Evolutionary conservation across 1,140 invertebrate species (phyloP), one percentile per base, ranked within the genome.

Genomic region (Carposina sasakii): DNA sequence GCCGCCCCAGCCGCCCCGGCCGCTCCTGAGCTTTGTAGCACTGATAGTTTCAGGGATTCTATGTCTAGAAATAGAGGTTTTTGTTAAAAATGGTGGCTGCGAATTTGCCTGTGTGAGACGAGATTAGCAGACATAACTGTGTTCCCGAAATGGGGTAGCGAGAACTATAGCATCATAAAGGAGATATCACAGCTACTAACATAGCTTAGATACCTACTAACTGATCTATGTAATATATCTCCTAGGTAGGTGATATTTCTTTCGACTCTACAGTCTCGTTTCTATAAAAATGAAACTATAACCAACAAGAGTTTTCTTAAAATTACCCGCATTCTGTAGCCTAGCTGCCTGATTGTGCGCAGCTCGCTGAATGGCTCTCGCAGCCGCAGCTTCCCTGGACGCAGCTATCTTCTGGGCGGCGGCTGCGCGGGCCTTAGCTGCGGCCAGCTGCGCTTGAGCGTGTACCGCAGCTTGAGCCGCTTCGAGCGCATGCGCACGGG

Each of bases 1-100:
- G 81, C 81, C 1, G 81, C 81, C 1, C 76, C 71, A 0, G 81
- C 81, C 0, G 81, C 81, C 0, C 77, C 81, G 0, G 81, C 81
- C 1, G 81, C 77, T 0, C 77, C 77, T 0, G 77, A 81, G 36
- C 77, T 84, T 45, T 79, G 76, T 9, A 84, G 67, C 6, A 81
- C 77, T 48, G 81, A 78, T 16, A 79, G 51, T 45, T 81, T 84
- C 30, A 81, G 53, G 1, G 77, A 58, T 66, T 83, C 77, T 36
- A 81, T 45, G 50, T 83, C 79, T 83, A 23, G 13, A n/a, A 36
- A 48, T 12, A 24, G 17, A 46, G 52, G 36, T 20, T 40, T 31
- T 34, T 39, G 46, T 40, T 17, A 45, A 13, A 22, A 23, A n/a
- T n/a, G n/a, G n/a, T n/a, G n/a, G n/a, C n/a, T n/a, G n/a, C n/a